Percentiles rank a stretch among this genome's conserved stretches.
These are phyloP conservation scores for Silurus aristotelis DNA, from an alignment of 2,797 vertebrate species.

Conservation along the genomic window DNA sequence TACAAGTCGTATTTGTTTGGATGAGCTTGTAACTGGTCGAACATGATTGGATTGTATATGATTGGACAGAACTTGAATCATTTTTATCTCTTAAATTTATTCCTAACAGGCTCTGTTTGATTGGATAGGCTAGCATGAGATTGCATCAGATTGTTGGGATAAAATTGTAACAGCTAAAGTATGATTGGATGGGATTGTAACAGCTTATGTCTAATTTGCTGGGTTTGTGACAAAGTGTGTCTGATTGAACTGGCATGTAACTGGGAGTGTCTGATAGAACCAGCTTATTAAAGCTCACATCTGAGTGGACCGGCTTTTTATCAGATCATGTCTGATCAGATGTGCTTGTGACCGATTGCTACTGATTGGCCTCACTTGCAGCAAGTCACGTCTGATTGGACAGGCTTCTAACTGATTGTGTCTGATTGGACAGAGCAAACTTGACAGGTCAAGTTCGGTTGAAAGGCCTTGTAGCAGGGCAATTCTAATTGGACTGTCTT, in stretches of 20 bases:
- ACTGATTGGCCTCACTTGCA: background rate
- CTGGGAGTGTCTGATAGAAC: too few relatives aligned
- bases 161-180: background rate
- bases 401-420: background rate
- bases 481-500: background rate
- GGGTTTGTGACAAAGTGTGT: background rate
- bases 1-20: background rate
- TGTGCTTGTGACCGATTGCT: background rate
- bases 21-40: background rate
- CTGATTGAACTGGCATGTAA: too few relatives aligned
- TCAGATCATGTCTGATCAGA: too few relatives aligned
- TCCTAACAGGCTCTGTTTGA: background rate
- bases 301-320: too few relatives aligned
- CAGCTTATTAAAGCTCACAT: too few relatives aligned
- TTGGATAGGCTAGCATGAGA: background rate
- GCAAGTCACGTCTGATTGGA: background rate
- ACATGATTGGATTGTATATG: background rate
- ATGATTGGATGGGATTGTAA: background rate
- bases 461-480: background rate
- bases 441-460: background rate
- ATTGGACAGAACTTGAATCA: background rate
- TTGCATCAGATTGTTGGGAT: background rate
- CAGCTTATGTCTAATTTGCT: too few relatives aligned
- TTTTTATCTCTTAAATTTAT: background rate
- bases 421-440: background rate